phyloP scores from a whole-genome alignment of 2,113 vertebrate genomes.

The Oryzias celebensis region DNA sequence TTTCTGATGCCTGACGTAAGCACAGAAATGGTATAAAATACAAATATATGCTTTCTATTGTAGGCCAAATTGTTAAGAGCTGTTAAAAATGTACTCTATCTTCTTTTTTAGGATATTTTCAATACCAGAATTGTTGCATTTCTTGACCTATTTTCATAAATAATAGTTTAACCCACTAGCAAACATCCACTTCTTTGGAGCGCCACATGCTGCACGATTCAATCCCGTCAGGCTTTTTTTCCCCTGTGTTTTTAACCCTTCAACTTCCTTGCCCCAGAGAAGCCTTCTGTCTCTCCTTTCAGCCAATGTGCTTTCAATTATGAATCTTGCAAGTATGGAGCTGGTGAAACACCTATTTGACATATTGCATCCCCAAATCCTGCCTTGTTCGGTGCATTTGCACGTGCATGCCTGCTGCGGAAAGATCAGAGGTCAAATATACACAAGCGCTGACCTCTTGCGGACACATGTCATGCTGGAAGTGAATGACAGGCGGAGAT shows the following conservation, averaged over 20 bases:
- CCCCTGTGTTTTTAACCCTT: constrained; percentile 48
- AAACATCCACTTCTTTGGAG: no score
- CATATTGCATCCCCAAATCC: constrained; percentile 84
- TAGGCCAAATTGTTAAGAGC: no score
- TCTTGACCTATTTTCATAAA: no score
- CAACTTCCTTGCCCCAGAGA: constrained; percentile 26
- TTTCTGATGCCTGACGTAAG: constrained; percentile 64
- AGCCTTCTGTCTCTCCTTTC: constrained; percentile 53
- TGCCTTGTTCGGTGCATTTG: constrained; percentile 84
- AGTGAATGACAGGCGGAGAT: constrained; percentile 57
- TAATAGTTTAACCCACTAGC: no score
- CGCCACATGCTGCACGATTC: constrained; percentile 19
- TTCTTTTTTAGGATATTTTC: no score
- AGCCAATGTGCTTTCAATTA: constrained; percentile 91
- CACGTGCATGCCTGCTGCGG: constrained; percentile 83
- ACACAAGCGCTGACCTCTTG: constrained; percentile 79
- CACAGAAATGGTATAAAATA: constrained; percentile 9
- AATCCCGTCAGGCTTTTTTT: constrained; percentile 25
- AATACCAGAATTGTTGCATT: no score
- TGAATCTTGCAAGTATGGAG: constrained; percentile 75
- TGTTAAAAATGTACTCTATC: no score
- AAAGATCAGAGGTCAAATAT: constrained; percentile 84
- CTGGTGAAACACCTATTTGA: constrained; percentile 68
- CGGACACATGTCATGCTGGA: constrained; percentile 34
- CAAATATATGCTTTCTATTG: no score